These are phyloP conservation scores for Zenarchopterus dispar DNA, from an alignment of 2,797 vertebrate species.

Conservation along the genomic window DNA sequence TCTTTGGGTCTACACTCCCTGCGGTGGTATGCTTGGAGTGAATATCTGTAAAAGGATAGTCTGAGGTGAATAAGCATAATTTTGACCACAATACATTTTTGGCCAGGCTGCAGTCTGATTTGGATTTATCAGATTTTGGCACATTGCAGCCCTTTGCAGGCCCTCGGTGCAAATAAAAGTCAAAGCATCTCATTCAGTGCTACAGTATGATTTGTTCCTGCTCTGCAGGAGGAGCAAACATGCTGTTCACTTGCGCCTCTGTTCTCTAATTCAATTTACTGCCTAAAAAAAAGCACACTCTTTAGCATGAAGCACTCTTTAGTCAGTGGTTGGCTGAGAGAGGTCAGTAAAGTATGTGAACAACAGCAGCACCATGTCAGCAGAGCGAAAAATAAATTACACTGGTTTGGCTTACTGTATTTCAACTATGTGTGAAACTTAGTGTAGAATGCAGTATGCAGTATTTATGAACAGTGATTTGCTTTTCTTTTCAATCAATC, in stretches of 20 bases:
- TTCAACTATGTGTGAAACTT: slow-evolving; percentile 20
- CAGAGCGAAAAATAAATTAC: slow-evolving; percentile 3
- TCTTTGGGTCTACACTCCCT: slow-evolving; percentile 24
- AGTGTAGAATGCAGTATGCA: too few species aligned
- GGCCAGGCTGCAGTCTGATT: slow-evolving; percentile 51
- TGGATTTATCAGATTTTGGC: slow-evolving; percentile 60
- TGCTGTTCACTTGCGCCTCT: slow-evolving; percentile 25
- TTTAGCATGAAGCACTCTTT: too few species aligned
- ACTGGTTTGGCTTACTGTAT: slow-evolving; percentile 10
- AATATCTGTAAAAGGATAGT: slow-evolving; percentile 22
- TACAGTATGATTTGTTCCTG: slow-evolving; percentile 26
- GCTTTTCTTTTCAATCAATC: not conserved
- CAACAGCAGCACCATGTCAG: slow-evolving; percentile 12
- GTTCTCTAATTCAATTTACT: slow-evolving; percentile 3
- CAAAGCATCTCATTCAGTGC: slow-evolving; percentile 32
- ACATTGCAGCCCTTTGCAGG: slow-evolving; percentile 22
- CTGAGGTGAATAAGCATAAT: slow-evolving; percentile 35
- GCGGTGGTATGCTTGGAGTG: slow-evolving; percentile 27
- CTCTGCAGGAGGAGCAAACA: slow-evolving; percentile 43
- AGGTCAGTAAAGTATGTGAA: slow-evolving; percentile 17
- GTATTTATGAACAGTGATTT: not conserved
- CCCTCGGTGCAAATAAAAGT: slow-evolving; percentile 57
- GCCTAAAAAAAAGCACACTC: too few species aligned
- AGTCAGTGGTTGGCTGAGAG: slow-evolving; percentile 6
- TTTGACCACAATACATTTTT: slow-evolving; percentile 43